phyloP scores from a whole-genome alignment of 2,888 invertebrate genomes.

The Hoplodrina ambigua region DNA sequence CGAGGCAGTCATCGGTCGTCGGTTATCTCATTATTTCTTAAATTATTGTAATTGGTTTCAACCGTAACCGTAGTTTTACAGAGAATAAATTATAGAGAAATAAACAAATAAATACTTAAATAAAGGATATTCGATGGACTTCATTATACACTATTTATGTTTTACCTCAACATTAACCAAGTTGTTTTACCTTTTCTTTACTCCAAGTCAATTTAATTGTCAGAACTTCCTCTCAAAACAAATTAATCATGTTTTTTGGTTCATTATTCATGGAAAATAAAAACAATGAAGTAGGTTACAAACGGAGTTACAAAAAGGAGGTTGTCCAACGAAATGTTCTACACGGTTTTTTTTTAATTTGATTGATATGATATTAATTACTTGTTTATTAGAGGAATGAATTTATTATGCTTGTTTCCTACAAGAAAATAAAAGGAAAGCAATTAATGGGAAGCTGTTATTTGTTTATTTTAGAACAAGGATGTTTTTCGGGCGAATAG shows the following conservation, averaged over 20 bases:
- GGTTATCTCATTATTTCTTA: no score
- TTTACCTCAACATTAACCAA: no score
- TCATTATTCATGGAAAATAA: not conserved
- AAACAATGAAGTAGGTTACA: not conserved
- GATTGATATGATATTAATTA: not conserved
- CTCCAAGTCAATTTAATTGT: not conserved
- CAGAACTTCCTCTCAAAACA: not conserved
- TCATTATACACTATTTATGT: no score
- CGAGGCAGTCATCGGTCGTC: no score
- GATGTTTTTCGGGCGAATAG: not conserved
- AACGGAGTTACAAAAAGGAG: not conserved
- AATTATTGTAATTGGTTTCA: no score
- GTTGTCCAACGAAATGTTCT: not conserved
- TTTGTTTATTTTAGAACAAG: not conserved
- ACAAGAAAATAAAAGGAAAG: not conserved
- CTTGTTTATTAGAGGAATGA: not conserved
- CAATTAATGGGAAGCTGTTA: not conserved
- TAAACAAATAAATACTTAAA: no score
- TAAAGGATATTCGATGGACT: no score
- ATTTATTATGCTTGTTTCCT: not conserved
- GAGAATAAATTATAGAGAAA: no score
- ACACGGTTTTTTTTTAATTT: slow-evolving; percentile 8
- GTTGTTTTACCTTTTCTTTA: not conserved
- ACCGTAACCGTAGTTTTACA: no score
- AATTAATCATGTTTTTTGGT: slow-evolving; percentile 12